Base-by-base conservation (phyloP, 1,140 invertebrate species). In the Drosophila cardini region DNA sequence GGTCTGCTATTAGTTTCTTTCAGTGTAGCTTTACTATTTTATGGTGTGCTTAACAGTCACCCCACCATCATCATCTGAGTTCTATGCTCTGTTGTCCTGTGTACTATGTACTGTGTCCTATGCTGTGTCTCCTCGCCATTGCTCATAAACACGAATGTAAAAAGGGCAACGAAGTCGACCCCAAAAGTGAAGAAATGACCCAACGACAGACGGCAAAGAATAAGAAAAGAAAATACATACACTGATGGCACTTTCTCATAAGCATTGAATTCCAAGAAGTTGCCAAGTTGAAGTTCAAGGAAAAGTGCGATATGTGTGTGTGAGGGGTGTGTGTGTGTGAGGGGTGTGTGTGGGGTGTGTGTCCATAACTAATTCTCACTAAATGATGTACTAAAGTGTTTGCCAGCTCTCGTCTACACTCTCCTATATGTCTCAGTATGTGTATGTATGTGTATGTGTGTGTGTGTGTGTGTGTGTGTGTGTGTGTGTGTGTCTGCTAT, bases 341-440 rank as follows among this genome's bases (percentile, higher is more conserved):
- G 2, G 21, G 0, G 21, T 26, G 21, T 26, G 21, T 26, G 2
- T 26, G 21, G 21, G 21, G 30, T 56, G 71, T 73, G 79, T 83
- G 83, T 89, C 84, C 83, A 87, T 87, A 87, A 87, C 83, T 87
- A 87, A 87, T 87, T 87, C 83, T 75, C 48, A 84, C 83, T 89
- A 87, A 87, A 87, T 87, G 80, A 87, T 87, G 80, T 84, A 87
- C 84, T 89, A 89, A 87, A 87, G 83, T 87, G 83, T 83, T 83
- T 72, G 70, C 63, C 43, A 65, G 58, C 74, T 72, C 64, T 50
- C 76, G 38, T 57, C 48, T 38, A 2, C 18, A 52, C 43, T 8
- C 50, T 11, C 16, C 56, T 30, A 69, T 52, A 61, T 32, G 71
- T 43, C 18, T 26, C 9, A 9, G 30, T 26, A n/a, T 43, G 13